Conservation (phyloP, 2,797 vertebrate species). For the Atherinosoma microstoma region DNA sequence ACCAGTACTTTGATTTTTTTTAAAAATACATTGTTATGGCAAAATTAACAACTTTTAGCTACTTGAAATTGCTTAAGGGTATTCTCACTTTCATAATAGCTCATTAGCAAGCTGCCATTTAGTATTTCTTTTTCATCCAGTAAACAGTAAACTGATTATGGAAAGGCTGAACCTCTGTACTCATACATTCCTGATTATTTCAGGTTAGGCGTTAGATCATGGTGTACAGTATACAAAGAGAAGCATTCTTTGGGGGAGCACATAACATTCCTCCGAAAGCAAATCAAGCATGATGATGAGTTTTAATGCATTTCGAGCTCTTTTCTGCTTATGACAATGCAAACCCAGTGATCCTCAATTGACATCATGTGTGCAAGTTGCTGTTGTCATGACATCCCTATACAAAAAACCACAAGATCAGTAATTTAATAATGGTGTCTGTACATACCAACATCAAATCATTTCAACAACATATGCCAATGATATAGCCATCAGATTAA, state of each 20-base stretch:
- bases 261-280: neutral
- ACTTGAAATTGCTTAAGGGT: neutral
- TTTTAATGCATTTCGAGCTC: conserved; percentile 27
- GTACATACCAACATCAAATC: neutral
- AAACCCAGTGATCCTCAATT: conserved; percentile 16
- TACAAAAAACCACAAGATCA: neutral
- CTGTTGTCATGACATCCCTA: neutral
- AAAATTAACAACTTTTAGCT: neutral
- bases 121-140: neutral
- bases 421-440: neutral
- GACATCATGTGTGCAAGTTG: neutral
- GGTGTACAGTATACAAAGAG: conserved; percentile 13
- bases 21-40: neutral
- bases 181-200: conserved; percentile 26
- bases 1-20: neutral
- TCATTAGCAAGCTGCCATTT: conserved; percentile 12
- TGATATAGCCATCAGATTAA: neutral
- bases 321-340: conserved; percentile 3
- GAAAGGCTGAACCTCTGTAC: neutral
- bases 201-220: neutral
- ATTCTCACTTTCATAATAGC: neutral
- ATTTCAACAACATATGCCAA: neutral
- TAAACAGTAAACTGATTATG: conserved; percentile 3
- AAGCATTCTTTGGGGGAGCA: neutral
- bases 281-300: conserved; percentile 11